Percentiles rank a stretch among this genome's conserved stretches.
These are phyloP conservation scores for Mormyrus proboscirostris DNA, from an alignment of 2,797 vertebrate species.

Conservation along the genomic window DNA sequence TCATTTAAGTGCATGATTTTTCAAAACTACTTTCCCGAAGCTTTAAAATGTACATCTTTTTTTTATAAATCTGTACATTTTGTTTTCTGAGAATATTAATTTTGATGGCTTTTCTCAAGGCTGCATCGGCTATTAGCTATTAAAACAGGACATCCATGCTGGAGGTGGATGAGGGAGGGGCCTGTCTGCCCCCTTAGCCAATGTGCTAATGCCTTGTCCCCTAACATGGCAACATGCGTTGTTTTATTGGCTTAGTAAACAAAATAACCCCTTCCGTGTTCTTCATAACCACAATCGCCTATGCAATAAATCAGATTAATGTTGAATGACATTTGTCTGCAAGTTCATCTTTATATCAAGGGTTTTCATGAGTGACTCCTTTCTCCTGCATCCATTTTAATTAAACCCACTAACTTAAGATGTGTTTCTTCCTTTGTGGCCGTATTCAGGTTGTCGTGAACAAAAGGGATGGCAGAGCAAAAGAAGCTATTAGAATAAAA, in stretches of 20 bases:
- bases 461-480: neutral
- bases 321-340: neutral
- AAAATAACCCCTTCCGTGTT: neutral
- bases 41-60: neutral
- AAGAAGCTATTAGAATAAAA: neutral
- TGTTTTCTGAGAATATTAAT: neutral
- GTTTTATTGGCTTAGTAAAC: neutral
- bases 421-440: neutral
- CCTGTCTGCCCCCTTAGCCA: neutral
- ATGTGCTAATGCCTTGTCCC: neutral
- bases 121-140: neutral
- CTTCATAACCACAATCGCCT: neutral
- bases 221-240: neutral
- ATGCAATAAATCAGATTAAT: neutral
- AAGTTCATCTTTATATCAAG: neutral
- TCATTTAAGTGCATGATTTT: neutral
- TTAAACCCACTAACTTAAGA: neutral
- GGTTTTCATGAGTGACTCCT: neutral
- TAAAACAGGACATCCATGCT: neutral
- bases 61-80: neutral
- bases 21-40: neutral
- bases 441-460: neutral
- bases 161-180: neutral
- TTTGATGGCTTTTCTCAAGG: neutral
- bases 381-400: neutral